Base-by-base conservation (phyloP, 2,113 vertebrate species). In the Geococcyx californianus region DNA sequence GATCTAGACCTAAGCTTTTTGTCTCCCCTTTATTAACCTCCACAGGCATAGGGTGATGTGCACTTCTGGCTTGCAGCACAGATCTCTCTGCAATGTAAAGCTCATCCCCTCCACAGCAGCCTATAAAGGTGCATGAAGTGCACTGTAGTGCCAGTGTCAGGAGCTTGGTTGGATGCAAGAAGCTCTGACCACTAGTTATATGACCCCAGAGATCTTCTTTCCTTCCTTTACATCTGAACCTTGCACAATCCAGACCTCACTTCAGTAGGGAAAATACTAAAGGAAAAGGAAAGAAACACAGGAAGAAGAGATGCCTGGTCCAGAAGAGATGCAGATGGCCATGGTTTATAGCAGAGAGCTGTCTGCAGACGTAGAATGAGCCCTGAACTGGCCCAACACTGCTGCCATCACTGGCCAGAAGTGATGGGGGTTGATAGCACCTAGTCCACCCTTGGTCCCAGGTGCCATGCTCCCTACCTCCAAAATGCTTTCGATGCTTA, bases 1-100 rank as follows among this genome's bases (percentile, higher is more conserved):
- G 29, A 33, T 4, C 3, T 49, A 55, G 31, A 49, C 52, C 34
- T 49, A 79, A 60, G 52, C 13, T 74, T 60, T 77, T 67, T 31
- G 16, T 28, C 13, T 56, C 26, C 31, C 21, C n/a, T 55, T 56
- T 74, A 36, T 44, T 79, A 84, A 19, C 4, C 33, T 52, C 33
- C 49, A 58, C 29, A 24, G 40, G 17, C 36, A 62, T 4, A 20
- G 59, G 8, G 28, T 28, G 54, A 62, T 44, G 9, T 3, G 4
- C 0, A 0, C 34, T 26, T 33, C 40, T 1, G 0, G 31, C 31
- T 77, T 77, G 31, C 2, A 2, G 42, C 31, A 44, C n/a, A 36
- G 56, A 38, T 14, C 18, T 38, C 14, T 66, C 58, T 67, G 40
- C 1, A 2, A 31, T 44, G 36, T 5, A 86, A 40, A 76, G 29